Evolutionary conservation across 2,888 invertebrate genomes (phyloP).

Genomic region (Azorinus chamasolen): DNA sequence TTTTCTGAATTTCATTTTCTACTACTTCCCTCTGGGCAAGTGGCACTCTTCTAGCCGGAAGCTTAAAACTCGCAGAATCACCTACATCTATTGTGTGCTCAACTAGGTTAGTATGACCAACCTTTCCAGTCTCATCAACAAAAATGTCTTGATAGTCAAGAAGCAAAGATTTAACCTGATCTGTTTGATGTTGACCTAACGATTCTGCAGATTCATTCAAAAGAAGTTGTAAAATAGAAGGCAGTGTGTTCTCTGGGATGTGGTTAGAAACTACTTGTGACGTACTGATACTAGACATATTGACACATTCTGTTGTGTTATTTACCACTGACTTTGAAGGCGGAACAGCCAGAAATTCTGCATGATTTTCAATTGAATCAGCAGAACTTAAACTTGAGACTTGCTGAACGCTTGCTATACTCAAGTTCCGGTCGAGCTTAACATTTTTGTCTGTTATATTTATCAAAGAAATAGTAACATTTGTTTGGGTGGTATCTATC

Average conservation of each 20-base stretch:
- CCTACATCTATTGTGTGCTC: conserved; percentile 55
- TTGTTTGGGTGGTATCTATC: conserved; percentile 6
- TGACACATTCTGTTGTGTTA: too few relatives aligned
- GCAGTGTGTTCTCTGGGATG: conserved; percentile 8
- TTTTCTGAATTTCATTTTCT: conserved; percentile 39
- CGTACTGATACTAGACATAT: too few relatives aligned
- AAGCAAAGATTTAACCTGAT: conserved; percentile 6
- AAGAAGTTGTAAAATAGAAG: conserved; percentile 31
- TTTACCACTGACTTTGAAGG: too few relatives aligned
- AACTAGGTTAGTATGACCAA: conserved; percentile 19
- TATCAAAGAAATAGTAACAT: conserved; percentile 19
- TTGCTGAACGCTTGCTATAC: conserved; percentile 12
- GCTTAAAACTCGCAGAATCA: conserved; percentile 41
- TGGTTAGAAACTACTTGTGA: too few relatives aligned
- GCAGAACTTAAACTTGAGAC: too few relatives aligned
- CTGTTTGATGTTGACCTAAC: too few relatives aligned
- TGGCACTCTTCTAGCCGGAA: conserved; percentile 41
- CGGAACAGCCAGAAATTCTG: too few relatives aligned
- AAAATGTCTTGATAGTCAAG: conserved; percentile 36
- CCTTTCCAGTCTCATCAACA: conserved; percentile 8
- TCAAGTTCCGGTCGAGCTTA: conserved; percentile 20
- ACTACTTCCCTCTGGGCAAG: conserved; percentile 30
- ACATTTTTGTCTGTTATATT: conserved; percentile 30
- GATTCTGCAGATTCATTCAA: conserved; percentile 12
- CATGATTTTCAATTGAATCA: too few relatives aligned